A percentile compares a stretch with the other conserved stretches of the same genome.
Conservation (phyloP, 2,797 vertebrate species). For the Pantherophis vulpinus region DNA sequence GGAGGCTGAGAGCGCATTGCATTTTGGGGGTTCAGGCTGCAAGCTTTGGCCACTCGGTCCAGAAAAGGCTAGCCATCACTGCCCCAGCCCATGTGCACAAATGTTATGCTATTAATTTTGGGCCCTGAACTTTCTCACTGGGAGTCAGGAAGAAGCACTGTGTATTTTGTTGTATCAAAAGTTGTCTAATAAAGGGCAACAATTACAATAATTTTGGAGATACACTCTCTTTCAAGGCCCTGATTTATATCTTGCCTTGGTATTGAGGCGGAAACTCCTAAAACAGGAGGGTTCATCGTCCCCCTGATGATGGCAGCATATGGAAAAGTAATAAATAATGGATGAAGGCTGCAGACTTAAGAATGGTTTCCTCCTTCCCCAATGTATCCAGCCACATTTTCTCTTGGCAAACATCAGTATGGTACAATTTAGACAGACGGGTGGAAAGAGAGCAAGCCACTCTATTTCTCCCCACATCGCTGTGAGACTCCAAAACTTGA, state of each 20-base stretch:
- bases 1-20: too few species aligned
- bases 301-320: not conserved
- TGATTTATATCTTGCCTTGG: conserved; percentile 12
- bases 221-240: not conserved
- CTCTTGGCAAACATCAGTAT: not conserved
- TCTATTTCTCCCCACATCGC: not conserved
- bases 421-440: not conserved
- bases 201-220: not conserved
- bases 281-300: not conserved
- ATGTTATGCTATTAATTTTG: not conserved
- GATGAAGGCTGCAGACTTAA: conserved; percentile 10
- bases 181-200: not conserved
- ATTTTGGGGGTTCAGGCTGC: too few species aligned
- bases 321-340: conserved; percentile 1
- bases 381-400: conserved; percentile 1
- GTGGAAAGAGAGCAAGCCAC: not conserved
- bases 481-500: not conserved
- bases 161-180: not conserved
- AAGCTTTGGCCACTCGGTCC: too few species aligned
- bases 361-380: conserved; percentile 20
- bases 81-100: not conserved
- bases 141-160: not conserved
- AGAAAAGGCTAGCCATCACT: too few species aligned
- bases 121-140: not conserved
- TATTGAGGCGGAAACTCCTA: not conserved